These are phyloP conservation scores for Mycogona germanica DNA, from an alignment of 2,888 invertebrate species.

Conservation along the genomic window DNA sequence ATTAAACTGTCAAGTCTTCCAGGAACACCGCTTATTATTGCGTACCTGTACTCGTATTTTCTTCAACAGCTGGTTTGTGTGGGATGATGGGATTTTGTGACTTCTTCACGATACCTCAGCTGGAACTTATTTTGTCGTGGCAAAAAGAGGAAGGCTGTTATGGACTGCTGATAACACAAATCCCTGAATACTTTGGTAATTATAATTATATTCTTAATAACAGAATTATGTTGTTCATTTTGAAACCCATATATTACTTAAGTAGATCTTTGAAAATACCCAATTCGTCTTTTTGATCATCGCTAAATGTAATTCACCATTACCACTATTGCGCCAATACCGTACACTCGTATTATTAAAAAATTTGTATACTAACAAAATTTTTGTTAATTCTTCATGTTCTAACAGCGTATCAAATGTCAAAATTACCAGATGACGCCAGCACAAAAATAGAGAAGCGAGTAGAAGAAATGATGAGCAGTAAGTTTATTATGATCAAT, in stretches of 20 bases:
- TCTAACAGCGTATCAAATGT: too few relatives aligned
- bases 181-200: background rate
- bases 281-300: too few relatives aligned
- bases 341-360: too few relatives aligned
- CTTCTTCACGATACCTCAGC: background rate
- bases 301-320: background rate
- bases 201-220: background rate
- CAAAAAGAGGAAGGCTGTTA: constrained; percentile 9
- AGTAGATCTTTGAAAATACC: background rate
- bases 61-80: constrained; percentile 6
- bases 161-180: too few relatives aligned
- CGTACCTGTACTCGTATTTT: background rate
- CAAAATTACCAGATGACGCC: background rate
- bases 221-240: background rate
- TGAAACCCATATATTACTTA: background rate
- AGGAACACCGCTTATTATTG: background rate
- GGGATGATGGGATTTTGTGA: constrained; percentile 8
- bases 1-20: background rate
- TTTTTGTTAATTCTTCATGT: too few relatives aligned
- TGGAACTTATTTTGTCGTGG: constrained; percentile 13
- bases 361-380: too few relatives aligned
- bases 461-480: background rate
- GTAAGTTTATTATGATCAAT: background rate
- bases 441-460: constrained; percentile 1
- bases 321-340: too few relatives aligned